phyloP scores from a whole-genome alignment of 2,888 invertebrate genomes.

The Cactoblastis cactorum region DNA sequence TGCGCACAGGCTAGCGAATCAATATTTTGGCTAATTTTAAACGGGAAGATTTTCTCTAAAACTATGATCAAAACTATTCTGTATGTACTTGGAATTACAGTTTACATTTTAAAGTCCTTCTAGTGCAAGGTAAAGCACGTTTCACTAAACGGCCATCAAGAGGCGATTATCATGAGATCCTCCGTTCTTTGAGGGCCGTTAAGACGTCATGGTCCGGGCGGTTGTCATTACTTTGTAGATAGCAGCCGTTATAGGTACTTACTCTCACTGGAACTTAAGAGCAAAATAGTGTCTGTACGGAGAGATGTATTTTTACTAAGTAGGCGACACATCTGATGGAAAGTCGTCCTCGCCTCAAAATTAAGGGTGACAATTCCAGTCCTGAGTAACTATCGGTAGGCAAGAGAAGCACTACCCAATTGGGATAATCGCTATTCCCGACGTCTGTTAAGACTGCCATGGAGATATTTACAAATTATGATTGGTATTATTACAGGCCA shows the following conservation, averaged over 20 bases:
- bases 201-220: slow-evolving; percentile 7
- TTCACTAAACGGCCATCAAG: slow-evolving; percentile 4
- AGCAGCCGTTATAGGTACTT: not conserved
- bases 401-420: too few species aligned
- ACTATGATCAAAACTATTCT: not conserved
- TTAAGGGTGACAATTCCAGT: too few species aligned
- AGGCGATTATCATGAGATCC: slow-evolving; percentile 4
- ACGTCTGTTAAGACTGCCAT: too few species aligned
- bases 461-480: too few species aligned
- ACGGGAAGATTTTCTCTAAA: too few species aligned
- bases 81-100: not conserved
- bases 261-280: not conserved
- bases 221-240: slow-evolving; percentile 6
- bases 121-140: not conserved
- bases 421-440: too few species aligned
- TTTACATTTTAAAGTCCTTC: slow-evolving; percentile 1
- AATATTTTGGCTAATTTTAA: too few species aligned
- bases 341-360: too few species aligned
- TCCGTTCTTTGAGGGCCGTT: slow-evolving; percentile 9
- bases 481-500: too few species aligned
- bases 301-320: not conserved
- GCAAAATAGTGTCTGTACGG: not conserved
- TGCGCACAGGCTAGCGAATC: too few species aligned
- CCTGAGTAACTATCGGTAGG: too few species aligned
- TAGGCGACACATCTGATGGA: not conserved